Percentiles rank a stretch among this genome's conserved stretches.
phyloP scores from a whole-genome alignment of 2,888 invertebrate species.

The Drosophila kanekoi region DNA sequence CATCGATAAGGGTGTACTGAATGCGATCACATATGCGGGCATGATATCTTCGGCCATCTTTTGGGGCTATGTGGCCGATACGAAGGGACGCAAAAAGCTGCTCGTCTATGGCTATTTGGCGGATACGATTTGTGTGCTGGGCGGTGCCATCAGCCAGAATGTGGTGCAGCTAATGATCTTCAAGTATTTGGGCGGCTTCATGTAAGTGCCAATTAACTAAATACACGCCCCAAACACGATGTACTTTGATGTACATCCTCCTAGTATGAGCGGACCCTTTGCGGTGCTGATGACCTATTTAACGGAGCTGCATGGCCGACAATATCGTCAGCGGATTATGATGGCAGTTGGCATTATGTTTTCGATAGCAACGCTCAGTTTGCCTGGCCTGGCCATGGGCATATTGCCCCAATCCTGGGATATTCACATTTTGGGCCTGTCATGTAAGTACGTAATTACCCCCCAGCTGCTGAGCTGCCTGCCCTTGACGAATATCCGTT shows the following conservation, averaged over 20 bases:
- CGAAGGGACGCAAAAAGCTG: constrained; percentile 89
- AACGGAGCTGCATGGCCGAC: constrained; percentile 90
- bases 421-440: constrained; percentile 84
- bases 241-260: constrained; percentile 27
- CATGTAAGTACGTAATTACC: constrained; percentile 61
- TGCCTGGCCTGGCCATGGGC: constrained; percentile 90
- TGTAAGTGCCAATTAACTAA: constrained; percentile 87
- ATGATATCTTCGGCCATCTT: constrained; percentile 87
- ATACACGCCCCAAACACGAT: constrained; percentile 14
- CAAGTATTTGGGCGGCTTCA: constrained; percentile 90
- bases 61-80: constrained; percentile 92
- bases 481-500: constrained; percentile 21
- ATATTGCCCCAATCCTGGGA: constrained; percentile 88
- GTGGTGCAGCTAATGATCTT: constrained; percentile 88
- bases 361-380: constrained; percentile 87
- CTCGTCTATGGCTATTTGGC: constrained; percentile 88
- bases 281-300: constrained; percentile 90
- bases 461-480: neutral
- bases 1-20: constrained; percentile 89
- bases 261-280: constrained; percentile 89
- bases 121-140: constrained; percentile 88
- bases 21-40: constrained; percentile 91
- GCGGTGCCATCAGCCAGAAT: constrained; percentile 88
- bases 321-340: constrained; percentile 88
- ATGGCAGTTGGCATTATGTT: constrained; percentile 89